Evolutionary conservation across 1,140 invertebrate genomes (phyloP).

Genomic region (Solen grandis): DNA sequence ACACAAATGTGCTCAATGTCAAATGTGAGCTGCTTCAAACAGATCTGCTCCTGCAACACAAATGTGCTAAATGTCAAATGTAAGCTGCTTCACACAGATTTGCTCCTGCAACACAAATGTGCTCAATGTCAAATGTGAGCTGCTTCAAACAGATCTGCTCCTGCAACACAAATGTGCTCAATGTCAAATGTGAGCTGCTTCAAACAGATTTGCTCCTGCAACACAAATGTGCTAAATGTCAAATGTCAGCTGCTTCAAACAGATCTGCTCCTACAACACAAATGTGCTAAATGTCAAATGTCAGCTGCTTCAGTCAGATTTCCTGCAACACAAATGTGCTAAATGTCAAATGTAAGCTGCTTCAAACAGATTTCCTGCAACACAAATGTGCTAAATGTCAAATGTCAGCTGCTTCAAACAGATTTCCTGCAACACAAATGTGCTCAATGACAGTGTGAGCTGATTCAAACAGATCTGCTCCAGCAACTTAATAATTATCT

Average conservation of each 20-base stretch:
- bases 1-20: conserved; percentile 89
- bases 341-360: conserved; percentile 89
- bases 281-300: conserved; percentile 90
- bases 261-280: too few species aligned
- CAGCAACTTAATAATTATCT: too few species aligned
- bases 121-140: conserved; percentile 89
- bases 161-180: too few species aligned
- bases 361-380: conserved; percentile 77
- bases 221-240: too few species aligned
- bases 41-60: conserved; percentile 64
- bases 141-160: conserved; percentile 82
- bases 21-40: conserved; percentile 86
- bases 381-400: conserved; percentile 88
- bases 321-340: conserved; percentile 82
- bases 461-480: conserved; percentile 82
- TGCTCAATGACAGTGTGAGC: conserved; percentile 89
- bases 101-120: conserved; percentile 74
- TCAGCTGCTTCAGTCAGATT: conserved; percentile 84
- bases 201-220: conserved; percentile 70
- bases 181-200: too few species aligned
- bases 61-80: conserved; percentile 90
- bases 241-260: too few species aligned
- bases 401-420: conserved; percentile 86
- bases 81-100: conserved; percentile 84
- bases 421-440: conserved; percentile 61